phyloP scores from a whole-genome alignment of 2,113 vertebrate species.

The Pygoscelis antarcticus region DNA sequence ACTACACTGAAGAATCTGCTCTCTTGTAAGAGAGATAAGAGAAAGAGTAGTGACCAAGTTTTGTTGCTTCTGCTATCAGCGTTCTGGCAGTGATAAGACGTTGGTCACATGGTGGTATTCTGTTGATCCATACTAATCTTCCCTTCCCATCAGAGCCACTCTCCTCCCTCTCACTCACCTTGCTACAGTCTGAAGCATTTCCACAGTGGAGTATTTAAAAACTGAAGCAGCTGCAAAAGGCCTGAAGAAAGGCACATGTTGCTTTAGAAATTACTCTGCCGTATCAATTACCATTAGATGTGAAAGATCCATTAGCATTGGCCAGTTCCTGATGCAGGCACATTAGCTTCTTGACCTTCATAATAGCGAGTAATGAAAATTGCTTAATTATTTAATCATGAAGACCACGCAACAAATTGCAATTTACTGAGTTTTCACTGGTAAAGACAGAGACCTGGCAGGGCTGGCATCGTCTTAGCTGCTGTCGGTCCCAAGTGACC shows the following conservation, averaged over 20 bases:
- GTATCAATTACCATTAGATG: neutral
- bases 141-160: neutral
- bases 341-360: conserved; percentile 35
- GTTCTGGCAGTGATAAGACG: neutral
- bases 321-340: neutral
- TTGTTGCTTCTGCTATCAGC: neutral
- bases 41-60: neutral
- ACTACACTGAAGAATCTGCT: neutral
- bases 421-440: neutral
- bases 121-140: neutral
- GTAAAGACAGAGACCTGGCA: neutral
- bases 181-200: neutral
- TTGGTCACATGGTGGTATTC: neutral
- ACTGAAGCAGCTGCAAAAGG: neutral
- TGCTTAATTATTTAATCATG: conserved; percentile 8
- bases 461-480: neutral
- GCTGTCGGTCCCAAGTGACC: neutral
- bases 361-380: neutral
- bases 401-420: neutral
- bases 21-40: conserved; percentile 16
- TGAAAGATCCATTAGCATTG: conserved; percentile 6
- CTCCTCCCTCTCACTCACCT: neutral
- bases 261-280: neutral
- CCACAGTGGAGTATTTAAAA: neutral
- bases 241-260: neutral